phyloP scores from a whole-genome alignment of 2,113 vertebrate genomes.

The Plestiodon gilberti region DNA sequence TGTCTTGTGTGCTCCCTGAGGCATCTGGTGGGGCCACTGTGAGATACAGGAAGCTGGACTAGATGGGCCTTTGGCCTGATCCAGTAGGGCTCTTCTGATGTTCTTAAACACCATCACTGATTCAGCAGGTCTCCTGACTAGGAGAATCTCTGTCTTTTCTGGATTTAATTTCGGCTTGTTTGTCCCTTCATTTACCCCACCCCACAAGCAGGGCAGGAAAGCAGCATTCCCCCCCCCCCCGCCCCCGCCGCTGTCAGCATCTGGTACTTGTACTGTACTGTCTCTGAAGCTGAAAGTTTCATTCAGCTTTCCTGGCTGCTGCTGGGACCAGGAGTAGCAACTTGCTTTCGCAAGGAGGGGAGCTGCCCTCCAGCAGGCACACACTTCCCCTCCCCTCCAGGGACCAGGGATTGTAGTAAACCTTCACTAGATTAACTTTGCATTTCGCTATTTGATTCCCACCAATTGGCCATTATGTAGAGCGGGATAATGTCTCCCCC shows the following conservation, averaged over 20 bases:
- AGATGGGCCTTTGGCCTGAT: no score
- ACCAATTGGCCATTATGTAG: slow-evolving; percentile 19
- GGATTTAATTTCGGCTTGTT: no score
- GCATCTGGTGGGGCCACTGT: no score
- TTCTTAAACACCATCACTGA: no score
- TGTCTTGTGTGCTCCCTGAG: no score
- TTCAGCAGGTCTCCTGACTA: no score
- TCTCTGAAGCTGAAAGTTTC: neutral
- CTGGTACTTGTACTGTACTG: neutral
- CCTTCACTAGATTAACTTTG: slow-evolving; percentile 26
- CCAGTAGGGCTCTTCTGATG: no score
- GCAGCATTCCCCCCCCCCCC: neutral
- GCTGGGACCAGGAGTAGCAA: neutral
- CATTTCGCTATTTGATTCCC: slow-evolving; percentile 20
- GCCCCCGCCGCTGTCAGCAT: neutral
- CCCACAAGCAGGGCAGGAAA: neutral
- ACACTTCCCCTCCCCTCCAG: neutral
- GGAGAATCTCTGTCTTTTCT: no score
- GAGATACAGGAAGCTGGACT: no score
- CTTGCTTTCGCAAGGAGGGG: neutral
- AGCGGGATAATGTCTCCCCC: neutral
- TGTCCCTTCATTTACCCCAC: no score
- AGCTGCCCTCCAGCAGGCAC: no score
- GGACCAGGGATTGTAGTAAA: neutral
- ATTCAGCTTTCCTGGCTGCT: no score